These are phyloP conservation scores for Entomobrya proxima DNA, from an alignment of 2,888 invertebrate genomes.

Conservation along the genomic window DNA sequence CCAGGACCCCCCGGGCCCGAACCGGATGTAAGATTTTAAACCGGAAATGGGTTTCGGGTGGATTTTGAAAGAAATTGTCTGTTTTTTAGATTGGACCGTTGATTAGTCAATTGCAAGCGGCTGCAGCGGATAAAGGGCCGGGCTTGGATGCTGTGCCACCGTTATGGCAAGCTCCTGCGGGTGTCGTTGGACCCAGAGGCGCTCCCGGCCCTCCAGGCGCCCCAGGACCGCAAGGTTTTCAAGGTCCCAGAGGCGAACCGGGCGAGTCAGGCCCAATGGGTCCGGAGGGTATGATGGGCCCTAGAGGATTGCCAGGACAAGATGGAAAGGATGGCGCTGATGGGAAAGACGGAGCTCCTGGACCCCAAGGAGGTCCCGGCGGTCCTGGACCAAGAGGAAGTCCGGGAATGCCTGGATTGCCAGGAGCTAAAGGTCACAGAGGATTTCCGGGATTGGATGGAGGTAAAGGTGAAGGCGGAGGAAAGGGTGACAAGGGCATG, in stretches of 20 bases:
- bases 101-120: conserved; percentile 82
- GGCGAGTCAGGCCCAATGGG: conserved; percentile 83
- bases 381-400: conserved; percentile 86
- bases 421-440: conserved; percentile 89
- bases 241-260: conserved; percentile 87
- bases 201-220: conserved; percentile 85
- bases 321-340: conserved; percentile 89
- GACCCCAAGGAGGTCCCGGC: conserved; percentile 84
- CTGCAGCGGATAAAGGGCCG: conserved; percentile 87
- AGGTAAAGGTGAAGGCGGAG: conserved; percentile 85
- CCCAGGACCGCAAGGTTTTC: conserved; percentile 89
- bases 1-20: conserved; percentile 83
- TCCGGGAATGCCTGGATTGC: conserved; percentile 85
- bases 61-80: not conserved
- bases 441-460: conserved; percentile 89
- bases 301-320: conserved; percentile 83
- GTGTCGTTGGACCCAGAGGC: conserved; percentile 88
- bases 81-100: conserved; percentile 83
- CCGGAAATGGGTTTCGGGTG: not conserved
- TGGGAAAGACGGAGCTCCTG: conserved; percentile 89
- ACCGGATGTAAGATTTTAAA: conserved; percentile 82
- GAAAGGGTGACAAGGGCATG: conserved; percentile 83
- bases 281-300: conserved; percentile 78
- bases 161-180: conserved; percentile 88
- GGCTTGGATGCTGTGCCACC: conserved; percentile 83